Conservation (phyloP, 2,797 vertebrate species). For the Amniataba percoides region DNA sequence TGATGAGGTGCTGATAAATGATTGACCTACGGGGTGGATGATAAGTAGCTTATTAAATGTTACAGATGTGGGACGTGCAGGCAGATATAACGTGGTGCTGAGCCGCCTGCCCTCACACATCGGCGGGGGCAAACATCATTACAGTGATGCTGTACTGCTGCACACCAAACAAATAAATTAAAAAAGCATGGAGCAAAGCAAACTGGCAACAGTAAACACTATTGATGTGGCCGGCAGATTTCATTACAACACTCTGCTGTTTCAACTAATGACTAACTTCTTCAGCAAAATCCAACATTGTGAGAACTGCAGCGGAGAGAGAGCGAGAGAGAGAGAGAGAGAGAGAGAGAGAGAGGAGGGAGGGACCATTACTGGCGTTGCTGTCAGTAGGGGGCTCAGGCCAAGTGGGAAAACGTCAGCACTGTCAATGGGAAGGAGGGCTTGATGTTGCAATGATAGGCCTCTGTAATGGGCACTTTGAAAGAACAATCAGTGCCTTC, state of each 20-base stretch:
- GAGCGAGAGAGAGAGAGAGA: conserved; percentile 30
- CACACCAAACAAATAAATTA: conserved; percentile 74
- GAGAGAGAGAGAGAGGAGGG: conserved; percentile 15
- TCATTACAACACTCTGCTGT: conserved; percentile 83
- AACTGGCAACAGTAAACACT: conserved; percentile 83
- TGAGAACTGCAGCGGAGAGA: conserved; percentile 50
- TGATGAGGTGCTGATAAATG: conserved; percentile 73
- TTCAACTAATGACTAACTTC: conserved; percentile 85
- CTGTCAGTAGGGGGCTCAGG: conserved; percentile 82
- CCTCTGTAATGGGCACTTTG: conserved; percentile 85
- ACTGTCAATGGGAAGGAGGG: conserved; percentile 85
- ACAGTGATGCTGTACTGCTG: conserved; percentile 68
- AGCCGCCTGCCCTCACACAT: conserved; percentile 47
- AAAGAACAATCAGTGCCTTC: conserved; percentile 80
- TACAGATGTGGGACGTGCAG: conserved; percentile 65
- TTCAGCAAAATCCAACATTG: conserved; percentile 80
- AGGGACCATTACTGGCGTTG: conserved; percentile 69
- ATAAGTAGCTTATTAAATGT: conserved; percentile 82
- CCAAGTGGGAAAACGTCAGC: conserved; percentile 84
- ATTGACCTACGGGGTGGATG: conserved; percentile 74
- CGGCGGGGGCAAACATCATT: conserved; percentile 77
- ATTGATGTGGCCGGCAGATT: conserved; percentile 82
- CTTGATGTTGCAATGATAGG: conserved; percentile 87
- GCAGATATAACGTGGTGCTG: conserved; percentile 66
- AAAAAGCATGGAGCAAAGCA: conserved; percentile 77